Conservation (phyloP, 1,140 invertebrate species). For the Magallana ariakensis region DNA sequence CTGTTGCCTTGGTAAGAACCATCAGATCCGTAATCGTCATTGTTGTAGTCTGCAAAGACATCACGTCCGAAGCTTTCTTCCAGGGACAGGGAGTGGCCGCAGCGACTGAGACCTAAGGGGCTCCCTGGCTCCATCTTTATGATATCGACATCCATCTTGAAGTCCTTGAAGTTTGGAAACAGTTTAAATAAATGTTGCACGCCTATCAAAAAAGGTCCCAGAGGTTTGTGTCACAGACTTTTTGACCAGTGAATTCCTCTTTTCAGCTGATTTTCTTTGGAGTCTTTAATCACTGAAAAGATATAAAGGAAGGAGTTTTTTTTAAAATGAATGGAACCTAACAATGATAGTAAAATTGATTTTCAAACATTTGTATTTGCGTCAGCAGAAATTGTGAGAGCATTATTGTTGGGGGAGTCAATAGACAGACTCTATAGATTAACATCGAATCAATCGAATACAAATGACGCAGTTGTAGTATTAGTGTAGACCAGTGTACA, state of each 20-base stretch:
- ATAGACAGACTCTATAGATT: not conserved
- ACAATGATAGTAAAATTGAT: slow-evolving; percentile 29
- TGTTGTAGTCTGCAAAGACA: slow-evolving; percentile 73
- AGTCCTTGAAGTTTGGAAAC: not conserved
- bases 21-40: slow-evolving; percentile 75
- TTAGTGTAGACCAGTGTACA: not conserved
- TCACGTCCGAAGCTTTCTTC: slow-evolving; percentile 75
- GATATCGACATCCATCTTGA: slow-evolving; percentile 73
- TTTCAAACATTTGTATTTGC: slow-evolving; percentile 25
- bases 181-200: not conserved
- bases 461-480: not conserved
- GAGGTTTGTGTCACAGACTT: not conserved
- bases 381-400: not conserved
- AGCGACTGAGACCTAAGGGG: slow-evolving; percentile 70
- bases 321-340: slow-evolving; percentile 12
- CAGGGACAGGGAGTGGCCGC: slow-evolving; percentile 69
- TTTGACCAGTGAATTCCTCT: not conserved
- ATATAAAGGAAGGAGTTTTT: not conserved
- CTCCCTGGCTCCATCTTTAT: slow-evolving; percentile 77
- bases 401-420: not conserved
- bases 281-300: slow-evolving; percentile 31
- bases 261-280: not conserved
- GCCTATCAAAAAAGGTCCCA: not conserved
- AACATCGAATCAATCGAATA: not conserved
- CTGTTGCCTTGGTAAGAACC: slow-evolving; percentile 73